phyloP scores from a whole-genome alignment of 64 coral and sea anemone genomes.

The Stylophora pistillata region DNA sequence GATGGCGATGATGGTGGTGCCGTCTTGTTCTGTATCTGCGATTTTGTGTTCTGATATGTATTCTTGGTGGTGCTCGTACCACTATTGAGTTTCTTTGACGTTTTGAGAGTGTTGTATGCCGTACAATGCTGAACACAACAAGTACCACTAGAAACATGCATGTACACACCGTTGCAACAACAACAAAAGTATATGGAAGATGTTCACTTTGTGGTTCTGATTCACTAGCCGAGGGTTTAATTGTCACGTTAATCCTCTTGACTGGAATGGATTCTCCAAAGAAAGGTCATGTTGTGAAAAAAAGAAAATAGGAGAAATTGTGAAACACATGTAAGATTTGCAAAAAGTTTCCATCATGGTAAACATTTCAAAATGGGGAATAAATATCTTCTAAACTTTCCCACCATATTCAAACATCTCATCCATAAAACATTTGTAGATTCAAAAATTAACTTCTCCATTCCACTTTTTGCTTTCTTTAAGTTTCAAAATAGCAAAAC shows the following conservation, averaged over 20 bases:
- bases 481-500: too few relatives aligned
- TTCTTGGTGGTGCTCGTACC: constrained; percentile 72
- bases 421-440: too few relatives aligned
- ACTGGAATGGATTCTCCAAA: not conserved
- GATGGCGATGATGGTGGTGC: constrained; percentile 56
- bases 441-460: too few relatives aligned
- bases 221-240: constrained; percentile 9
- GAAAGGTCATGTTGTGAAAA: not conserved
- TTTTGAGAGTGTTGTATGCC: constrained; percentile 71
- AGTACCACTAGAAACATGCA: constrained; percentile 88
- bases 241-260: constrained; percentile 20
- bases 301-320: too few relatives aligned
- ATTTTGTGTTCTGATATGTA: constrained; percentile 65
- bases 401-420: too few relatives aligned
- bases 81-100: constrained; percentile 70
- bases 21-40: constrained; percentile 58
- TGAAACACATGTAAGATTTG: not conserved
- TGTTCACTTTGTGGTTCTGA: constrained; percentile 16
- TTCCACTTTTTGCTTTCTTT: too few relatives aligned
- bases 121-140: constrained; percentile 89
- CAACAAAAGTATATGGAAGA: constrained; percentile 88
- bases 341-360: not conserved
- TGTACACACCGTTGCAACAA: constrained; percentile 87
- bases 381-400: too few relatives aligned
- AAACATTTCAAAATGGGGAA: too few relatives aligned